These are phyloP conservation scores for Spodoptera picta DNA, from an alignment of 2,888 invertebrate genomes.

Conservation along the genomic window DNA sequence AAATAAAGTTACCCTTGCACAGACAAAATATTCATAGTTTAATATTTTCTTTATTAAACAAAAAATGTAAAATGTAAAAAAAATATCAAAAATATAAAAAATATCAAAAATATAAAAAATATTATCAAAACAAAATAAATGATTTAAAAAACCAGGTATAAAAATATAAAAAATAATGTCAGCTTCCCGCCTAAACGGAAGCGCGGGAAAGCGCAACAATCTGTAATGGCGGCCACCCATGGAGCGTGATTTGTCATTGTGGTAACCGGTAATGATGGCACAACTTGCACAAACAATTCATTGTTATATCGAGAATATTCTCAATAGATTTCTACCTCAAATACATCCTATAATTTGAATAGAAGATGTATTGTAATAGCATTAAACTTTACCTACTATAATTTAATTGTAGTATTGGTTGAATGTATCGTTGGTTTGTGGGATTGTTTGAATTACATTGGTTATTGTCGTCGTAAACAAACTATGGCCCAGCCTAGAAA, in stretches of 20 bases:
- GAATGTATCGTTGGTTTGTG: neutral
- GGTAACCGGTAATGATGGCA: slow-evolving; percentile 73
- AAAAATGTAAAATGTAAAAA: no score
- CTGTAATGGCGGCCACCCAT: slow-evolving; percentile 83
- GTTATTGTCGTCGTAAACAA: no score
- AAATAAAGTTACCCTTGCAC: no score
- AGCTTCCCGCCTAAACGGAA: slow-evolving; percentile 70
- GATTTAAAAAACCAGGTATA: neutral
- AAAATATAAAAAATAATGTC: slow-evolving; percentile 62
- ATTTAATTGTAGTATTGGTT: slow-evolving; percentile 6
- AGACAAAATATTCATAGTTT: no score
- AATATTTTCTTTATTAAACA: no score
- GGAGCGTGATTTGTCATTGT: slow-evolving; percentile 74
- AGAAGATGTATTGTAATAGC: slow-evolving; percentile 11
- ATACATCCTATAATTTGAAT: slow-evolving; percentile 8
- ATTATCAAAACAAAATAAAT: no score
- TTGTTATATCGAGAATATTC: slow-evolving; percentile 41
- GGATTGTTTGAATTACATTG: neutral
- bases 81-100: no score
- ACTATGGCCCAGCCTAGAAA: no score
- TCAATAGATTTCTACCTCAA: neutral
- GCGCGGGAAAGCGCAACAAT: slow-evolving; percentile 63
- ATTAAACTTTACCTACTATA: slow-evolving; percentile 15
- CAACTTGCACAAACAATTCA: slow-evolving; percentile 45
- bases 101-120: neutral